Evolutionary conservation across 2,113 vertebrate genomes (phyloP).

Genomic region (Coturnix japonica): DNA sequence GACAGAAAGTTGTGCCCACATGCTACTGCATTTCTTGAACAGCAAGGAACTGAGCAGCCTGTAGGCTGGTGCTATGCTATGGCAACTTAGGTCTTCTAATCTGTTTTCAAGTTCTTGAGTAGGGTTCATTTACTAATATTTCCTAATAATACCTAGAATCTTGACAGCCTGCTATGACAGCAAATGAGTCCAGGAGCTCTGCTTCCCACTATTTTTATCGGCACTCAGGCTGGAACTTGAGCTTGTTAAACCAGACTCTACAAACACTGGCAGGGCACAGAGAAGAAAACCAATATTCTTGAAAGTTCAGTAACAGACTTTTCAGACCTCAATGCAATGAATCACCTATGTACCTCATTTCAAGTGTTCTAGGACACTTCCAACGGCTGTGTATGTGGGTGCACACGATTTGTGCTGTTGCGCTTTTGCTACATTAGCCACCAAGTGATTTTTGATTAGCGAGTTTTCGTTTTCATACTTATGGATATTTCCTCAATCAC

Average conservation of each 20-base stretch:
- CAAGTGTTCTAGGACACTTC: background rate
- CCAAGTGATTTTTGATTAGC: background rate
- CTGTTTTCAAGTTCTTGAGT: background rate
- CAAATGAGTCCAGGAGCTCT: background rate
- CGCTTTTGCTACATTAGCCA: background rate
- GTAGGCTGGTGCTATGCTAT: fast-evolving
- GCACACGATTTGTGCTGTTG: fast-evolving
- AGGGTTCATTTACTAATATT: background rate
- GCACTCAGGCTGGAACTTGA: fast-evolving
- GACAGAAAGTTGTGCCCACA: background rate
- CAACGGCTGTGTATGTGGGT: background rate
- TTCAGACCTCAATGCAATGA: background rate
- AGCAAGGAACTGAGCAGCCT: background rate
- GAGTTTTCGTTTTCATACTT: background rate
- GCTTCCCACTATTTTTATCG: background rate
- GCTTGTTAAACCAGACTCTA: background rate
- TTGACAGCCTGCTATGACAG: fast-evolving
- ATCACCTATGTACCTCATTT: fast-evolving
- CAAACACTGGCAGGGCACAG: fast-evolving
- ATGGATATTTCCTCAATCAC: background rate
- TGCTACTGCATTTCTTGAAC: background rate
- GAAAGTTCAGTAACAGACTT: background rate
- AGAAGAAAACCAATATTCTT: background rate
- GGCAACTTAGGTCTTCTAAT: background rate
- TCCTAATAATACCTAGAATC: background rate